Conservation (phyloP, 2,113 vertebrate species). For the Hydrolagus affinis region DNA sequence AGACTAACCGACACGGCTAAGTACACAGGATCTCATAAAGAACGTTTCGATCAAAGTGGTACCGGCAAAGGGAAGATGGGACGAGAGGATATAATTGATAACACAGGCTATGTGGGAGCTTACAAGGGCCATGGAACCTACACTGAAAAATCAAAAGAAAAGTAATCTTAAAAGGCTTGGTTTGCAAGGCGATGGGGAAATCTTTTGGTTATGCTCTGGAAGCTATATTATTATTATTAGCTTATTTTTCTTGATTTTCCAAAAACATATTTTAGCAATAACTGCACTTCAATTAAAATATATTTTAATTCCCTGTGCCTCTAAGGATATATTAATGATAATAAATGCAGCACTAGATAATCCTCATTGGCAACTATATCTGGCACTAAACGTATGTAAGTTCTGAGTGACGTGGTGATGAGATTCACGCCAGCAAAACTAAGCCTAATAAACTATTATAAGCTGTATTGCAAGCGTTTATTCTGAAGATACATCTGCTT, state of each 20-base stretch:
- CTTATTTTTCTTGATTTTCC: not conserved
- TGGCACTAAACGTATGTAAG: not conserved
- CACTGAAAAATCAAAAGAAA: slow-evolving; percentile 70
- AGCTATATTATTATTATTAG: not conserved
- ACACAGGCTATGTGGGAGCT: slow-evolving; percentile 80
- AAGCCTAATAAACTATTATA: not conserved
- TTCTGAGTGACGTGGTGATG: no score
- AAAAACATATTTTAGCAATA: not conserved
- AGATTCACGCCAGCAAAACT: not conserved
- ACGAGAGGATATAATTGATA: slow-evolving; percentile 78
- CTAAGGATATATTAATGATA: not conserved
- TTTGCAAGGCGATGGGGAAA: not conserved
- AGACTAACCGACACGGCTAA: slow-evolving; percentile 81
- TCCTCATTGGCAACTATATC: not conserved
- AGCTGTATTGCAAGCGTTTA: not conserved
- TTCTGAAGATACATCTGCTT: not conserved
- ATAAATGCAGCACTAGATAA: not conserved
- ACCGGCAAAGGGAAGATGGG: slow-evolving; percentile 80
- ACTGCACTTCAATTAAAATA: not conserved
- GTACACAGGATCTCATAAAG: slow-evolving; percentile 89
- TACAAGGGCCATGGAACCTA: slow-evolving; percentile 88
- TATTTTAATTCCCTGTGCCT: no score
- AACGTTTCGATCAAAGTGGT: slow-evolving; percentile 77
- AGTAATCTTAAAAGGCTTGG: slow-evolving; percentile 29
- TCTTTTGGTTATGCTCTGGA: not conserved